Conservation (phyloP, 1,140 invertebrate species). For the Drosophila persimilis region DNA sequence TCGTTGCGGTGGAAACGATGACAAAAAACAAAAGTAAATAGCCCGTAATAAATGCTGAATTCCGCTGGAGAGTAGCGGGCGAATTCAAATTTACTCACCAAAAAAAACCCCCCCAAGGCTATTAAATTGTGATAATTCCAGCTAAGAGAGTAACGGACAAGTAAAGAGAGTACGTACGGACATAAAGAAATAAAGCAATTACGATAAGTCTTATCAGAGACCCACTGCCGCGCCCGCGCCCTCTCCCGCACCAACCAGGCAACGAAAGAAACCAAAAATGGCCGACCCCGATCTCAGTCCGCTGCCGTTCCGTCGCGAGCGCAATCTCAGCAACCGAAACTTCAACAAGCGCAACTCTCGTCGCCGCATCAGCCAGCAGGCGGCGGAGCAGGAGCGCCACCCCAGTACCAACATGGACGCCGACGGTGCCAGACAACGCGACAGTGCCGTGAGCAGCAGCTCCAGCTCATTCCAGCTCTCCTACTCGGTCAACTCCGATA, state of each 20-base stretch:
- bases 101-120: not conserved
- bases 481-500: constrained; percentile 70
- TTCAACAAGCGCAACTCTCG: constrained; percentile 73
- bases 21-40: constrained; percentile 45
- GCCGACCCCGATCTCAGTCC: constrained; percentile 73
- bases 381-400: constrained; percentile 47
- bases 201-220: constrained; percentile 35
- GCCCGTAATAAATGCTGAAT: constrained; percentile 27
- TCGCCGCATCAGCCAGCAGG: constrained; percentile 55
- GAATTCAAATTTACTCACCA: constrained; percentile 10
- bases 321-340: constrained; percentile 78
- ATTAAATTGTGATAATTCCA: not conserved
- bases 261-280: constrained; percentile 41
- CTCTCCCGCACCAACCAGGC: not conserved
- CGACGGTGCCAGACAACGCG: constrained; percentile 31
- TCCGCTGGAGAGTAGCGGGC: constrained; percentile 26
- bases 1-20: constrained; percentile 6
- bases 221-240: no score
- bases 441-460: constrained; percentile 35
- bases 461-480: constrained; percentile 68
- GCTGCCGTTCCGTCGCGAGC: constrained; percentile 74
- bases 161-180: not conserved
- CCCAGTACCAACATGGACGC: constrained; percentile 39
- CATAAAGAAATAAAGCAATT: constrained; percentile 11
- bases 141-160: not conserved